Conservation (phyloP, 2,888 invertebrate species). For the Anagyrus pseudococci region DNA sequence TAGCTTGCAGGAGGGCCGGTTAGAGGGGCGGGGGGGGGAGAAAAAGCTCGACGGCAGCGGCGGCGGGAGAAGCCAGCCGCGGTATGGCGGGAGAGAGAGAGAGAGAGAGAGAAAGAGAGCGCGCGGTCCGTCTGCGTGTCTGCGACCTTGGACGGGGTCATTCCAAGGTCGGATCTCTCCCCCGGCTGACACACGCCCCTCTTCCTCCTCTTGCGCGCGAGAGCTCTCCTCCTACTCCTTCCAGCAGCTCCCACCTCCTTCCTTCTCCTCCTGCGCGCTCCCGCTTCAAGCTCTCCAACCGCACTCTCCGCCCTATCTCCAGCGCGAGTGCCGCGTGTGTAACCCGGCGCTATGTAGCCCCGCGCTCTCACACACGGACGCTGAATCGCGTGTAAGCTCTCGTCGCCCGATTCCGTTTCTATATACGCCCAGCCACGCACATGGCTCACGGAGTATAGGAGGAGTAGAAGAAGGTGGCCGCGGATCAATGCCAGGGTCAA, state of each 20-base stretch:
- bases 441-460: too few relatives aligned
- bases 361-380: background rate
- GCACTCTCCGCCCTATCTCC: conserved; percentile 37
- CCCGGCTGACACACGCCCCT: conserved; percentile 39
- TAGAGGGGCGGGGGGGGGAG: too few relatives aligned
- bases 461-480: too few relatives aligned
- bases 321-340: background rate
- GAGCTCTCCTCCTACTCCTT: conserved; percentile 4
- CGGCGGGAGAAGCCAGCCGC: too few relatives aligned
- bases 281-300: conserved; percentile 34
- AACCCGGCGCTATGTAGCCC: background rate
- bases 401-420: too few relatives aligned
- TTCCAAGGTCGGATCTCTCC: conserved; percentile 50
- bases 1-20: too few relatives aligned
- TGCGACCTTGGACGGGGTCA: conserved; percentile 54
- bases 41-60: background rate
- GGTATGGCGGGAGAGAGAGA: conserved; percentile 29
- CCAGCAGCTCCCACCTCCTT: conserved; percentile 9
- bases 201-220: conserved; percentile 23
- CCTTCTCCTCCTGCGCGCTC: conserved; percentile 34
- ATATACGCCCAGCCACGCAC: too few relatives aligned
- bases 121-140: conserved; percentile 50
- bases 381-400: too few relatives aligned
- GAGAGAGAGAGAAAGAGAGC: conserved; percentile 23
- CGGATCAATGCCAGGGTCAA: conserved; percentile 60